Conservation (phyloP, 2,797 vertebrate genomes). For the Pipistrellus pipistrellus region DNA sequence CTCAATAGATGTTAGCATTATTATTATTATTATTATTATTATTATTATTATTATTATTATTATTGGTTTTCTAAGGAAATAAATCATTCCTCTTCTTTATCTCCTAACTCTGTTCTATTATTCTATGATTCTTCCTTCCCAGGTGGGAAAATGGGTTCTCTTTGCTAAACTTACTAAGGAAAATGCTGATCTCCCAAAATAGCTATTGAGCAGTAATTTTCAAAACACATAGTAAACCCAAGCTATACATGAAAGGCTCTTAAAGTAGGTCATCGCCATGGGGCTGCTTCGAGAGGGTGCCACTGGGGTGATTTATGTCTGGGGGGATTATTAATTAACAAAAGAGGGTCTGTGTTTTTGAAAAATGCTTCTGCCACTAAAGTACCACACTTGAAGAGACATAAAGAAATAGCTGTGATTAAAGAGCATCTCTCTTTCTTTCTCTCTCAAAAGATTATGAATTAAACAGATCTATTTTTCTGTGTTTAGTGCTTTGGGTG, state of each 20-base stretch:
- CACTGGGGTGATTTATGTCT: slow-evolving; percentile 83
- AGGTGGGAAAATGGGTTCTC: slow-evolving; percentile 74
- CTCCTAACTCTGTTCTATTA: slow-evolving; percentile 52
- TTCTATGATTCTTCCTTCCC: slow-evolving; percentile 56
- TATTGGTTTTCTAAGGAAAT: slow-evolving; percentile 33
- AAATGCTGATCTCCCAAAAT: slow-evolving; percentile 83
- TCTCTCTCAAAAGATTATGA: slow-evolving; percentile 62
- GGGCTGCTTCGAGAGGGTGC: slow-evolving; percentile 79
- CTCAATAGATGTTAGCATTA: background rate
- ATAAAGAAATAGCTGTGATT: slow-evolving; percentile 74
- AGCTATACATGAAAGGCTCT: slow-evolving; percentile 82
- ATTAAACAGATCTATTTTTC: slow-evolving; percentile 17
- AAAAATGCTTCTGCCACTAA: slow-evolving; percentile 81
- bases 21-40: background rate
- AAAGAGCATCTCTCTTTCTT: slow-evolving; percentile 56
- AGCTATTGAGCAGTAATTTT: slow-evolving; percentile 84
- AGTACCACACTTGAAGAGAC: slow-evolving; percentile 53
- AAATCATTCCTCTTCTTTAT: background rate
- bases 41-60: background rate
- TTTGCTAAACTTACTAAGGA: slow-evolving; percentile 72
- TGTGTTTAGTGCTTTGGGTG: slow-evolving; percentile 29
- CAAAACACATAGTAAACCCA: slow-evolving; percentile 84
- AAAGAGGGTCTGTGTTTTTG: slow-evolving; percentile 83
- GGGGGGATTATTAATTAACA: slow-evolving; percentile 86
- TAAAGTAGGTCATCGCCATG: slow-evolving; percentile 86